Conservation (phyloP, 2,888 invertebrate genomes). For the Patella depressa region DNA sequence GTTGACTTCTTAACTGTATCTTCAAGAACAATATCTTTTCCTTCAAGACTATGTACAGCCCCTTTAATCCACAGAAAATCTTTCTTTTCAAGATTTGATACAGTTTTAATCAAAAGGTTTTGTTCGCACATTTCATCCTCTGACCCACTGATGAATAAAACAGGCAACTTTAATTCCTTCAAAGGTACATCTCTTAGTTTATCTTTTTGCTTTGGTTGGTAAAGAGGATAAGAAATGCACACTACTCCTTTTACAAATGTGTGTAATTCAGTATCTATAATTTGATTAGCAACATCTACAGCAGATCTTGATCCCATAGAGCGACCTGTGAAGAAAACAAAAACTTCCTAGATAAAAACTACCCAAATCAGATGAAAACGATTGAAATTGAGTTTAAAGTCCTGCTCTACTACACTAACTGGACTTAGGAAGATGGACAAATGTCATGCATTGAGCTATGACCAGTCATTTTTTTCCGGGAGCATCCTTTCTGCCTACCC, state of each 20-base stretch:
- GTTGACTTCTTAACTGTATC: neutral
- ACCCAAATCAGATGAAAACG: too few species aligned
- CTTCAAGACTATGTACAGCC: neutral
- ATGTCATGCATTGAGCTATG: too few species aligned
- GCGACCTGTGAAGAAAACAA: constrained; percentile 35
- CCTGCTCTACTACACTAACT: too few species aligned
- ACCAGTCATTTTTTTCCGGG: too few species aligned
- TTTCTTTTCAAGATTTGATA: neutral
- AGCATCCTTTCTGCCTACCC: too few species aligned
- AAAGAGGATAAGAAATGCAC: constrained; percentile 46
- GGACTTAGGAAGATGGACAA: too few species aligned
- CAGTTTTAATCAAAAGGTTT: constrained; percentile 18
- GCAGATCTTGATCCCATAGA: constrained; percentile 49
- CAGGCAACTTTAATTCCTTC: constrained; percentile 28
- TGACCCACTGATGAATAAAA: constrained; percentile 39
- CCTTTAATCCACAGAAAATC: neutral
- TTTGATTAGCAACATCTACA: constrained; percentile 29
- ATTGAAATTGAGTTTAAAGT: too few species aligned
- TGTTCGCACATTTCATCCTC: constrained; percentile 39
- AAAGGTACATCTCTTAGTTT: constrained; percentile 38
- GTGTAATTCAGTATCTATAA: constrained; percentile 20
- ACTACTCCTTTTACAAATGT: constrained; percentile 36
- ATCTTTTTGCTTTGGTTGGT: constrained; percentile 30
- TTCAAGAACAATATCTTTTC: neutral
- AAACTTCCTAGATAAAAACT: too few species aligned